A percentile compares a stretch with the other conserved stretches of the same genome.
Evolutionary conservation across 2,797 vertebrate species (phyloP).

Genomic region (Tadarida brasiliensis): DNA sequence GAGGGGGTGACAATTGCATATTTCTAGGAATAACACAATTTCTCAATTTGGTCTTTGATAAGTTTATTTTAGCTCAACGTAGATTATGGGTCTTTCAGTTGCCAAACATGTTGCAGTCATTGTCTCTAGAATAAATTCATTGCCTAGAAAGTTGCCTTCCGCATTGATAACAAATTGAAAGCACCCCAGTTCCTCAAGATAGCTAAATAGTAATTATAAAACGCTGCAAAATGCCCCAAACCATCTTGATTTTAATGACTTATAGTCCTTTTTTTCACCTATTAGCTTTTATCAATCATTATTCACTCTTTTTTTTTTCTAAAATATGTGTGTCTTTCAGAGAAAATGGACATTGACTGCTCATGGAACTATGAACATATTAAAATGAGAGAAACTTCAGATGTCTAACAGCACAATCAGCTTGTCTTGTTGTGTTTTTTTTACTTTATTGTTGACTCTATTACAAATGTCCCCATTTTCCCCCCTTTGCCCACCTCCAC

Average conservation of each 20-base stretch:
- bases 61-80: slow-evolving; percentile 9
- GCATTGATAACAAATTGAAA: background rate
- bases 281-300: background rate
- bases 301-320: background rate
- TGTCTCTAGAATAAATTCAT: background rate
- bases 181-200: background rate
- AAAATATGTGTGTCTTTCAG: background rate
- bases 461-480: background rate
- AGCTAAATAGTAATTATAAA: background rate
- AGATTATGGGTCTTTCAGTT: background rate
- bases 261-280: background rate
- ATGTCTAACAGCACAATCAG: background rate
- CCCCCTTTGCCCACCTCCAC: background rate
- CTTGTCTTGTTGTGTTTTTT: background rate
- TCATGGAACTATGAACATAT: background rate
- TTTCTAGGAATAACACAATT: background rate
- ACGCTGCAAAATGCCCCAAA: background rate
- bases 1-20: background rate
- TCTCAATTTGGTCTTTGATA: slow-evolving; percentile 9
- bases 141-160: slow-evolving; percentile 27
- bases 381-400: slow-evolving; percentile 12
- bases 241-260: background rate
- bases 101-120: background rate
- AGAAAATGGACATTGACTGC: background rate
- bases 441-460: background rate